Base-by-base conservation (phyloP, 2,797 vertebrate genomes). In the Sus cebifrons region DNA sequence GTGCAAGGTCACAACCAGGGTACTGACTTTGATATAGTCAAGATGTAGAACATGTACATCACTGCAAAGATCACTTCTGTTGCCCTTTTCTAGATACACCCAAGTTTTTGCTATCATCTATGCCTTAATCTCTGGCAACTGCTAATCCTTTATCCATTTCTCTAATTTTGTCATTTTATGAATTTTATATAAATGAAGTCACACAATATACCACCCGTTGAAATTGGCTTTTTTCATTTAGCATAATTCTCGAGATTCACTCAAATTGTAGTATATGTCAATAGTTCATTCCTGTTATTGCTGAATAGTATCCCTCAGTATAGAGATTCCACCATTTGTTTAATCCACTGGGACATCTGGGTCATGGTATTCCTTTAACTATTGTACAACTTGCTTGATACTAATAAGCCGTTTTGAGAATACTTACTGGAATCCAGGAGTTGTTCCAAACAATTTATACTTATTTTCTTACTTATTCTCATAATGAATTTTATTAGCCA, bases 401-500 rank as follows among this genome's bases (percentile, higher is more conserved):
- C 36, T 44, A 94, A n/a, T 64, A 83, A 89, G n/a, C 27, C 56
- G 15, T 77, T 84, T 40, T 36, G 29, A 86, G 21, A 75, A 81
- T 4, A 71, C 11, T 96, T 86, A 77, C 23, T 89, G 20, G 74
- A 94, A 89, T 74, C 14, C 16, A 90, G 64, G 16, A 77, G 49
- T 12, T 67, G 64, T 73, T 73, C 40, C 67, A 44, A 93, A 54
- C 20, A 89, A 82, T 86, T 70, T 70, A 58, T 62, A 44, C 27
- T 2, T 68, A 86, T 86, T 65, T 94, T 77, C 56, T 86, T 62
- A 65, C 62, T 84, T 94, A 79, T 36, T 73, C 17, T 79, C 23
- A 67, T 25, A 92, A 62, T 12, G 86, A n/a, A 65, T 65, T 32
- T 93, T 90, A 93, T 79, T 83, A 82, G 62, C 6, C 15, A 83